Conservation (phyloP, 2,113 vertebrate species). For the Dromiciops gliroides region DNA sequence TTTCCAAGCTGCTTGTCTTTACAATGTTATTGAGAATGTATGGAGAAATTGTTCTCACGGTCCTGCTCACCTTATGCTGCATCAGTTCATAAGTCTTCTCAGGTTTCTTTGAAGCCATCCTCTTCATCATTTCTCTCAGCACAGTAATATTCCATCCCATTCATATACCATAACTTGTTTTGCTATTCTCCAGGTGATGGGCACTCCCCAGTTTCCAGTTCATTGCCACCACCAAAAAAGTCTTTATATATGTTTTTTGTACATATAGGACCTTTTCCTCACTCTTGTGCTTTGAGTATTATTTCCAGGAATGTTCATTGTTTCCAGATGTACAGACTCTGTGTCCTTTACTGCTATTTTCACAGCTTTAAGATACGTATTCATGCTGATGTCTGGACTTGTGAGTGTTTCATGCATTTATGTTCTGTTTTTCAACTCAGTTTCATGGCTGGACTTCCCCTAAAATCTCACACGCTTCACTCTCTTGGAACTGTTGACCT, state of each 20-base stretch:
- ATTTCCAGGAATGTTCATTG: conserved; percentile 96
- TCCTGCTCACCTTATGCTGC: background rate
- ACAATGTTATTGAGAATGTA: too few relatives aligned
- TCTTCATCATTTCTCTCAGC: background rate
- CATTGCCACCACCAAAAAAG: background rate
- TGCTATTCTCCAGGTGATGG: background rate
- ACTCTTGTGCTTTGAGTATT: conserved; percentile 63
- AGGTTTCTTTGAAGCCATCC: background rate
- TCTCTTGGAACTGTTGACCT: background rate
- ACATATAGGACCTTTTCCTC: background rate
- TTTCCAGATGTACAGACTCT: conserved; percentile 96
- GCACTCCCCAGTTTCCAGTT: background rate
- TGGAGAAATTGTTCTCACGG: background rate
- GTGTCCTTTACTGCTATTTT: conserved; percentile 99
- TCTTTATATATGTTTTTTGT: background rate
- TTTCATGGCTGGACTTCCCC: background rate
- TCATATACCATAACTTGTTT: background rate
- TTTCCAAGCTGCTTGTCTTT: background rate
- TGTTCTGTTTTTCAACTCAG: background rate
- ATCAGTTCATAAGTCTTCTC: background rate
- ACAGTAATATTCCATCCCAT: background rate
- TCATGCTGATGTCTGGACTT: conserved; percentile 99
- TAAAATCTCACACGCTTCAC: background rate
- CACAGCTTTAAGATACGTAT: conserved; percentile 97
- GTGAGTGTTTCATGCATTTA: conserved; percentile 19